These are phyloP conservation scores for Brachionus angularis DNA, from an alignment of 1,140 invertebrate genomes.

Conservation along the genomic window DNA sequence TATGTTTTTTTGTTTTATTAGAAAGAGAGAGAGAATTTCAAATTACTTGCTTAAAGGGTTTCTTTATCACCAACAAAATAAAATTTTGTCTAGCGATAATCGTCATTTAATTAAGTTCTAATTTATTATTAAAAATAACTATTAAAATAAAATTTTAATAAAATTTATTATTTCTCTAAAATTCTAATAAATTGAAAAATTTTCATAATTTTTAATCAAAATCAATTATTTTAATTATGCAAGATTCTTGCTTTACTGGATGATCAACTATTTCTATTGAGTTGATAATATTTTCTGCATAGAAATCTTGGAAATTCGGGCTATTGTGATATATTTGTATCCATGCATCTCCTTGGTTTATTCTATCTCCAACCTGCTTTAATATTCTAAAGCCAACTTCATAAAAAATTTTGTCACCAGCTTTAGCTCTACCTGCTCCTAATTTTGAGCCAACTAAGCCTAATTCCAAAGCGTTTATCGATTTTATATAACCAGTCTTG, in stretches of 20 bases:
- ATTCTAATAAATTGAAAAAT: not conserved
- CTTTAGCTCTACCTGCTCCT: slow-evolving; percentile 38
- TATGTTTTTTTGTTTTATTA: too few relatives aligned
- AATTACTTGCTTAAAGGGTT: too few relatives aligned
- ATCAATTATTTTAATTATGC: slow-evolving; percentile 41
- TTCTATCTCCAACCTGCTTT: slow-evolving; percentile 32
- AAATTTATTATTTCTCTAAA: too few relatives aligned
- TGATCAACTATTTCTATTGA: slow-evolving; percentile 35
- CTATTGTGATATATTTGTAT: slow-evolving; percentile 29
- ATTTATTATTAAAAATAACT: too few relatives aligned
- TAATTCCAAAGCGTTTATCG: slow-evolving; percentile 21
- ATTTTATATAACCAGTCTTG: slow-evolving; percentile 6
- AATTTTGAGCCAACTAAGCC: not conserved
- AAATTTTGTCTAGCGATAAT: too few relatives aligned
- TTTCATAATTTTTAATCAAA: slow-evolving; percentile 13
- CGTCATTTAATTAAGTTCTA: too few relatives aligned
- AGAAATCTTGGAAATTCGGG: not conserved
- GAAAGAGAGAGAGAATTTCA: too few relatives aligned
- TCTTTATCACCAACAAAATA: too few relatives aligned
- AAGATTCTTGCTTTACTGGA: not conserved
- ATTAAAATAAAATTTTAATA: too few relatives aligned
- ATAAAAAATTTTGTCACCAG: slow-evolving; percentile 26
- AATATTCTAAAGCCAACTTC: slow-evolving; percentile 24
- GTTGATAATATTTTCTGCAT: not conserved
- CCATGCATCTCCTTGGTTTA: slow-evolving; percentile 27